Evolutionary conservation across 2,888 invertebrate species (phyloP).

Genomic region (Campaea margaritaria): DNA sequence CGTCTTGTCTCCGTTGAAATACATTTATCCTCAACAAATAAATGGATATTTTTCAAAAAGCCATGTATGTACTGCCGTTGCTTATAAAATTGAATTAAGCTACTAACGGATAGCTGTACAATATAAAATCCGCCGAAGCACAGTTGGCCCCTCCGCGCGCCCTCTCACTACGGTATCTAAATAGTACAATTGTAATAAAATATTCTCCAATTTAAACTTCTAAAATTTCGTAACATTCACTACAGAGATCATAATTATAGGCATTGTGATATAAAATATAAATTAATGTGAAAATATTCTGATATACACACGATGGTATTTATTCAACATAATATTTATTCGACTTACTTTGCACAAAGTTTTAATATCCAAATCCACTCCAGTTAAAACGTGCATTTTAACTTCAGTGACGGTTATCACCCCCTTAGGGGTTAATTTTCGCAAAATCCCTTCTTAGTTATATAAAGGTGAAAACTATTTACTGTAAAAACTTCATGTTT

Average conservation of each 20-base stretch:
- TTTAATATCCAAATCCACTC: too few relatives aligned
- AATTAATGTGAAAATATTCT: too few relatives aligned
- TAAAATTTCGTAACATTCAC: conserved; percentile 2
- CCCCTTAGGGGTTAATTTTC: too few relatives aligned
- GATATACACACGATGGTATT: too few relatives aligned
- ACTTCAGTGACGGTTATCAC: too few relatives aligned
- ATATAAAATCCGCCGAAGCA: background rate
- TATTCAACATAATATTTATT: too few relatives aligned
- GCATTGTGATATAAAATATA: too few relatives aligned
- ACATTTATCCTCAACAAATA: background rate
- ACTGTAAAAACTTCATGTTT: too few relatives aligned
- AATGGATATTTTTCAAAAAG: background rate
- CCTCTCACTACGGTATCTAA: background rate
- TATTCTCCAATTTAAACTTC: conserved; percentile 1
- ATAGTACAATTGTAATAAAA: conserved; percentile 6
- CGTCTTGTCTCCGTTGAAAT: background rate
- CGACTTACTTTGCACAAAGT: too few relatives aligned
- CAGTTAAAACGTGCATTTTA: too few relatives aligned
- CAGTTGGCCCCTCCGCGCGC: background rate
- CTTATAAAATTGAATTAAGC: background rate
- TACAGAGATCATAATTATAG: conserved; percentile 4
- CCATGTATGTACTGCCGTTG: background rate
- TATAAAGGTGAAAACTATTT: too few relatives aligned
- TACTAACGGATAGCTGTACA: background rate
- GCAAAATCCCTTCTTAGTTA: too few relatives aligned